phyloP scores from a whole-genome alignment of 2,797 vertebrate species.

The Calcarius lapponicus region DNA sequence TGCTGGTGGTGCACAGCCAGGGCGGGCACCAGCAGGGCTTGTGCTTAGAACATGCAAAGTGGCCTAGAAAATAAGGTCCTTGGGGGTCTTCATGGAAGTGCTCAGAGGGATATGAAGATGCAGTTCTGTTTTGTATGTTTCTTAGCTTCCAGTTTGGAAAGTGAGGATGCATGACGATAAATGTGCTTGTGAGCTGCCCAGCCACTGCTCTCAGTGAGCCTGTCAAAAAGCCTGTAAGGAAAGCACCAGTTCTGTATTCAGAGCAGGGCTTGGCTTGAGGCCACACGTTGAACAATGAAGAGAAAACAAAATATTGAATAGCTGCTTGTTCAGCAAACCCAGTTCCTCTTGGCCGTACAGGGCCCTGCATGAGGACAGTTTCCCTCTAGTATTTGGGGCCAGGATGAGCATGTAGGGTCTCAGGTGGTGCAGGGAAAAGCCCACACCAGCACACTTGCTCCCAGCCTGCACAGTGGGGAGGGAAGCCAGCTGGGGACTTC shows the following conservation, averaged over 20 bases:
- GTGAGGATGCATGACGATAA: not conserved
- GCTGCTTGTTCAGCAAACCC: constrained; percentile 62
- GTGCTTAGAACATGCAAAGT: not conserved
- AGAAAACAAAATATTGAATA: constrained; percentile 70
- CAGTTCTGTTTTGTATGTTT: not conserved
- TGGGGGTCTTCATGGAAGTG: not conserved
- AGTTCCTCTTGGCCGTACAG: not conserved
- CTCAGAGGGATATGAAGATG: not conserved
- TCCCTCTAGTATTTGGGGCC: not conserved
- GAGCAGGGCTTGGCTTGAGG: constrained; percentile 53
- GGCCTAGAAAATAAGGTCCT: not conserved
- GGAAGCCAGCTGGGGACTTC: not conserved
- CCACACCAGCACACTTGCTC: not conserved
- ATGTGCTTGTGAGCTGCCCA: not conserved
- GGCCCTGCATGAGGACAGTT: not conserved
- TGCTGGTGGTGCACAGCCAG: not conserved
- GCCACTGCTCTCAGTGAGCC: not conserved
- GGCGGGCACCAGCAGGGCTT: not conserved
- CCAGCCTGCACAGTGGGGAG: not conserved
- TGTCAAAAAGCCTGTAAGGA: constrained; percentile 25
- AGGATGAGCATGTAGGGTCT: not conserved
- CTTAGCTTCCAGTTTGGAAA: not conserved
- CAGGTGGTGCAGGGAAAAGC: not conserved
- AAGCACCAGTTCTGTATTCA: constrained; percentile 48
- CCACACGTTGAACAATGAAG: constrained; percentile 26